Conservation (phyloP, 2,113 vertebrate species). For the Atlantisia rogersi region DNA sequence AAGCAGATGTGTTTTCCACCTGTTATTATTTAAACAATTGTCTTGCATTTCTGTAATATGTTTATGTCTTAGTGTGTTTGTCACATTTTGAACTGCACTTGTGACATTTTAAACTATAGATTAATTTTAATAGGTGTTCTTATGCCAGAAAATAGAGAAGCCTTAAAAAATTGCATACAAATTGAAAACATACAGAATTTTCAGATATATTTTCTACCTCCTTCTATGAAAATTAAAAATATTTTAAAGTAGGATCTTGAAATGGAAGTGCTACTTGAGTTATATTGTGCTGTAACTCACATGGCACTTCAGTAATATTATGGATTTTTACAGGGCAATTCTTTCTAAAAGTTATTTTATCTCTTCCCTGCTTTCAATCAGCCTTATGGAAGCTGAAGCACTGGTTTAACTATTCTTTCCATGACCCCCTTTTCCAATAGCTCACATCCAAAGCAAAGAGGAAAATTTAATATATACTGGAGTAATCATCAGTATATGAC, state of each 20-base stretch:
- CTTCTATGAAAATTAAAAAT: neutral
- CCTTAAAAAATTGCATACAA: neutral
- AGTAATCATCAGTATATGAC: neutral
- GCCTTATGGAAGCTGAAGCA: neutral
- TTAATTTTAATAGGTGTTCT: neutral
- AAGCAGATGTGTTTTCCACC: neutral
- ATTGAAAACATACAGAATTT: neutral
- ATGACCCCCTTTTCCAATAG: neutral
- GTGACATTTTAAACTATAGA: neutral
- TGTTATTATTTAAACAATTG: neutral
- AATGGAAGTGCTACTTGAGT: neutral
- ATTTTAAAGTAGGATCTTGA: neutral
- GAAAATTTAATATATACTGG: neutral
- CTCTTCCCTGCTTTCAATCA: neutral
- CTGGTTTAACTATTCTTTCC: neutral
- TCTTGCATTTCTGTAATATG: neutral
- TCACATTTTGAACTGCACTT: neutral
- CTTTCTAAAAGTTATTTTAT: neutral
- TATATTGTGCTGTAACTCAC: neutral
- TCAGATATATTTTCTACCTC: neutral
- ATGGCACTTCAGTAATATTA: neutral
- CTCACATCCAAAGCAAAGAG: neutral
- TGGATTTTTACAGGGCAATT: slow-evolving; percentile 1
- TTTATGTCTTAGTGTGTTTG: neutral
- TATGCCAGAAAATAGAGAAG: neutral